A percentile compares a stretch with the other conserved stretches of the same genome.
These are phyloP conservation scores for Mormyrus hasselquistii DNA, from an alignment of 2,797 vertebrate species.

Conservation along the genomic window DNA sequence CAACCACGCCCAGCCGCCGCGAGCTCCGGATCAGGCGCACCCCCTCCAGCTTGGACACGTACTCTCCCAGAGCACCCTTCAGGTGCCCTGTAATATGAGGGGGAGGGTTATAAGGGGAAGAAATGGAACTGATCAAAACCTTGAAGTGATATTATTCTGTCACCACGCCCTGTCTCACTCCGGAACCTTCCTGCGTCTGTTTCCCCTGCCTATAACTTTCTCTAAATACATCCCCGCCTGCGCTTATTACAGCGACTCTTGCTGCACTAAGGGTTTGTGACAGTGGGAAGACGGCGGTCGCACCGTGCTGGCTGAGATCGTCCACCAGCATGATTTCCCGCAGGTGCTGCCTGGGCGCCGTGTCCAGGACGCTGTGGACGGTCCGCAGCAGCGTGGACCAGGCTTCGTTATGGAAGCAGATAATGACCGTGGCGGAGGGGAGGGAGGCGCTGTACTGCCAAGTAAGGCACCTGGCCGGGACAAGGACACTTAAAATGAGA, in stretches of 20 bases:
- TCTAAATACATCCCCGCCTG: neutral
- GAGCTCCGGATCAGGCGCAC: slow-evolving; percentile 78
- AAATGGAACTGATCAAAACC: neutral
- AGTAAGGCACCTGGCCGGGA: slow-evolving; percentile 62
- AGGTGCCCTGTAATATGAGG: slow-evolving; percentile 56
- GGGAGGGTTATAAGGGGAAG: neutral
- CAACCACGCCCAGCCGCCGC: slow-evolving; percentile 65
- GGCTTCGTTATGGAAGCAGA: slow-evolving; percentile 77
- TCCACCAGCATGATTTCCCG: slow-evolving; percentile 79
- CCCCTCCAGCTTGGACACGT: slow-evolving; percentile 66
- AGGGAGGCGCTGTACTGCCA: slow-evolving; percentile 58
- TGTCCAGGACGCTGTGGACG: slow-evolving; percentile 73
- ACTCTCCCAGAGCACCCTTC: slow-evolving; percentile 70
- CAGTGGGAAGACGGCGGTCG: neutral
- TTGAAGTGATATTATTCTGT: neutral
- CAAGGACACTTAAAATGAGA: neutral
- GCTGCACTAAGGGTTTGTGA: neutral
- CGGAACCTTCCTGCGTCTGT: neutral
- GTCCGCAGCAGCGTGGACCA: slow-evolving; percentile 79
- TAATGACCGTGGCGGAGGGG: slow-evolving; percentile 71
- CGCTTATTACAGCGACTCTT: neutral
- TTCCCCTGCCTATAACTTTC: neutral
- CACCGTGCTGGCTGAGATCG: slow-evolving; percentile 75
- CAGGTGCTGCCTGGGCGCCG: slow-evolving; percentile 60
- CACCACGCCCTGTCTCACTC: neutral